phyloP scores from a whole-genome alignment of 2,113 vertebrate genomes.

The Sterrhoptilus dennistouni region DNA sequence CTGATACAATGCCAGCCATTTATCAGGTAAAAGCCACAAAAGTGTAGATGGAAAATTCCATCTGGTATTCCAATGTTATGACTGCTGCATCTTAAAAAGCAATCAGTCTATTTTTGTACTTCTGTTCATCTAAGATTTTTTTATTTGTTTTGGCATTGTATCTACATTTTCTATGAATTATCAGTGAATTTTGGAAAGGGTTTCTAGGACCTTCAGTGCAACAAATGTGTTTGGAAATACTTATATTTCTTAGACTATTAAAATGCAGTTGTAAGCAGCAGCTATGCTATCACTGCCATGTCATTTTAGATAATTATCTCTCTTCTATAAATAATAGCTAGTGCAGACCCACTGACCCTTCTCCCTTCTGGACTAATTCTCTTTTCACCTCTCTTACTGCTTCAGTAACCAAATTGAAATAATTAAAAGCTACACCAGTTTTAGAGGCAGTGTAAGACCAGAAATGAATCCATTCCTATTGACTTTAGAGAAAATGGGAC shows the following conservation, averaged over 20 bases:
- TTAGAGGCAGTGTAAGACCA: background rate
- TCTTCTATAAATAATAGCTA: background rate
- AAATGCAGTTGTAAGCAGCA: background rate
- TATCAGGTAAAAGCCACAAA: background rate
- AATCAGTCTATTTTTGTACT: conserved; percentile 42
- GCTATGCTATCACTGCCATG: background rate
- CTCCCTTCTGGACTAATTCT: background rate
- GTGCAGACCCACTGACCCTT: background rate
- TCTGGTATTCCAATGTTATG: conserved; percentile 5
- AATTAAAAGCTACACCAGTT: background rate
- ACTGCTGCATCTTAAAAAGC: conserved; percentile 44
- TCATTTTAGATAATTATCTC: background rate
- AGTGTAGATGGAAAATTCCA: conserved; percentile 4
- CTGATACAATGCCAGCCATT: background rate
- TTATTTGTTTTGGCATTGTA: conserved; percentile 28
- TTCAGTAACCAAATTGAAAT: background rate
- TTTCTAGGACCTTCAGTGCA: conserved; percentile 29
- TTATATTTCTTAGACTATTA: background rate
- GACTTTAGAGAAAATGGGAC: background rate
- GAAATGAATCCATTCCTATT: background rate
- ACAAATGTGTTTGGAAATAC: conserved; percentile 5
- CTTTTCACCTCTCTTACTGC: background rate
- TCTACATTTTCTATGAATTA: conserved; percentile 29
- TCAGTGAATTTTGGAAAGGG: background rate
- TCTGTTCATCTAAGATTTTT: background rate